These are phyloP conservation scores for Eulithis prunata DNA, from an alignment of 2,888 invertebrate species.

Conservation along the genomic window DNA sequence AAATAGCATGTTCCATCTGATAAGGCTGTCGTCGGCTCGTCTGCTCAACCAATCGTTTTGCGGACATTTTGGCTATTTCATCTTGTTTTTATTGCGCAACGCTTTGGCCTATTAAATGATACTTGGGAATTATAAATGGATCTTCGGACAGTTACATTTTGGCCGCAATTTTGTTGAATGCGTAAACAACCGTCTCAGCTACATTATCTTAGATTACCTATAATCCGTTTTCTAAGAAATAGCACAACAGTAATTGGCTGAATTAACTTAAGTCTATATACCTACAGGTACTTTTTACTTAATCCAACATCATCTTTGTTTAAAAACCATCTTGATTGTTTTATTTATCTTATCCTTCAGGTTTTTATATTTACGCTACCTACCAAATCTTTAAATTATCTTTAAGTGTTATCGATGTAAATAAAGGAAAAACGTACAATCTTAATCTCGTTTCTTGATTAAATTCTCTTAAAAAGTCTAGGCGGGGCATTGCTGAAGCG, in stretches of 20 bases:
- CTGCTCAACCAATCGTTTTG: slow-evolving; percentile 72
- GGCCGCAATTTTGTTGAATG: slow-evolving; percentile 16
- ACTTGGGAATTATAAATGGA: slow-evolving; percentile 27
- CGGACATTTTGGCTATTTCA: slow-evolving; percentile 65
- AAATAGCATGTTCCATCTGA: slow-evolving; percentile 79
- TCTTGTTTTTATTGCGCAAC: slow-evolving; percentile 65
- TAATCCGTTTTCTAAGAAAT: neutral
- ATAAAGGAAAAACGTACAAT: neutral
- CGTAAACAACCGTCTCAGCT: neutral
- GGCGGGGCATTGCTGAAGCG: neutral
- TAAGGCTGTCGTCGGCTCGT: slow-evolving; percentile 77
- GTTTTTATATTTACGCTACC: too few species aligned
- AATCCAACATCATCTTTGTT: too few species aligned
- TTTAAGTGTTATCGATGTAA: too few species aligned
- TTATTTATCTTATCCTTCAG: too few species aligned
- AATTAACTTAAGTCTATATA: too few species aligned
- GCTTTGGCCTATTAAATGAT: slow-evolving; percentile 50
- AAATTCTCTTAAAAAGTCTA: neutral
- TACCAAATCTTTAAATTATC: too few species aligned
- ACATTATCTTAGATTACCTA: neutral
- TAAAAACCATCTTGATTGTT: too few species aligned
- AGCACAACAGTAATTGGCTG: neutral
- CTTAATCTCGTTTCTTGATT: neutral
- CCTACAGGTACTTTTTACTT: too few species aligned
- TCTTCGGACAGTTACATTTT: slow-evolving; percentile 26